Conservation (phyloP, 2,797 vertebrate genomes). For the Saxicola maurus region DNA sequence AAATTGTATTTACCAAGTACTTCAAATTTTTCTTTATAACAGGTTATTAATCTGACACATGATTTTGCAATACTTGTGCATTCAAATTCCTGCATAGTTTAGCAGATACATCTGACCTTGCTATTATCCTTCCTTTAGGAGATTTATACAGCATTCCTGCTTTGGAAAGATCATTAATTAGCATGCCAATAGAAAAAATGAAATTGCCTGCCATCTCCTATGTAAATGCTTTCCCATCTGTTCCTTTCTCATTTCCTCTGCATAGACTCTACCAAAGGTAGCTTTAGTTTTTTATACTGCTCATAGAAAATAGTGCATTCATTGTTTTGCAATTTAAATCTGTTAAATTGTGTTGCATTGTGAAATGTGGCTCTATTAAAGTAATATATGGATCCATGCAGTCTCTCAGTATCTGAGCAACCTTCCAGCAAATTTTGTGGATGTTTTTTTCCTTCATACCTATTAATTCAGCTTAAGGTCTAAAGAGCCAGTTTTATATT, state of each 20-base stretch:
- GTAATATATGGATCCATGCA: not conserved
- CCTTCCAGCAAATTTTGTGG: not conserved
- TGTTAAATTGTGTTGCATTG: constrained; percentile 25
- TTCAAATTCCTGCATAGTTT: not conserved
- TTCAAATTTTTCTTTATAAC: not conserved
- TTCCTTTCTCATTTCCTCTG: constrained; percentile 50
- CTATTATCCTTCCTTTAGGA: constrained; percentile 56
- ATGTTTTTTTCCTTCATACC: not conserved
- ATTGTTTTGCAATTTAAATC: constrained; percentile 53
- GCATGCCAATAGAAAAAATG: constrained; percentile 57
- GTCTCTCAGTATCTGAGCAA: not conserved
- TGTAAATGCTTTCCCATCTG: constrained; percentile 60
- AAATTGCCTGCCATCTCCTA: constrained; percentile 52
- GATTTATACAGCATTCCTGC: constrained; percentile 55
- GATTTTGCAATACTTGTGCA: constrained; percentile 28
- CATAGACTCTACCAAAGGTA: constrained; percentile 28
- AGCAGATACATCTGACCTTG: not conserved
- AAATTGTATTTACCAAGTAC: constrained; percentile 12
- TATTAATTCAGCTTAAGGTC: not conserved
- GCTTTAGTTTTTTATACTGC: constrained; percentile 8
- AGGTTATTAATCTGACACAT: constrained; percentile 33
- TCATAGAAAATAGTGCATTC: constrained; percentile 5
- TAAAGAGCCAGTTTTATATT: not conserved
- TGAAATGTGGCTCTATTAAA: constrained; percentile 44
- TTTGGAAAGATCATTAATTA: constrained; percentile 62